phyloP scores from a whole-genome alignment of 2,797 vertebrate species.

The Melanotaenia parkinsoni region DNA sequence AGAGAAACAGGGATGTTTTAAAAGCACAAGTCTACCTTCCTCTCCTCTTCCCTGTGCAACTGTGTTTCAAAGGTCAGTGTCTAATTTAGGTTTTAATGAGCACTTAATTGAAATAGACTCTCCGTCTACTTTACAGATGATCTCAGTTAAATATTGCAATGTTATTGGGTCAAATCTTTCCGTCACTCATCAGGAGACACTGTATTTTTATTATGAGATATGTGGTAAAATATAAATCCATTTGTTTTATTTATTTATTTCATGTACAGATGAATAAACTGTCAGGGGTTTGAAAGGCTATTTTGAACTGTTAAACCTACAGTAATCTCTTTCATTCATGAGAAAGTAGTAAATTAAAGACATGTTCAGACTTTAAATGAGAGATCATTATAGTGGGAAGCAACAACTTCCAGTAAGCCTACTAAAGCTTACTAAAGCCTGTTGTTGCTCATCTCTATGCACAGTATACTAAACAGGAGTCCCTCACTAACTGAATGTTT shows the following conservation, averaged over 20 bases:
- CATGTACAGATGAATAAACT: conserved; percentile 11
- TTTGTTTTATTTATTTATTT: conserved; percentile 9
- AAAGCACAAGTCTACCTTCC: conserved; percentile 59
- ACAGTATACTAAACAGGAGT: neutral
- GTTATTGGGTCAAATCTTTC: conserved; percentile 68
- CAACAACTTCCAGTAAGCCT: conserved; percentile 22
- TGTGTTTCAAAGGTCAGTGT: conserved; percentile 75
- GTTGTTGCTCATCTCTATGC: conserved; percentile 14
- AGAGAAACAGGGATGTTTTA: conserved; percentile 46
- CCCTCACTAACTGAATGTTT: neutral
- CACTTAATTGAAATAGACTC: conserved; percentile 79
- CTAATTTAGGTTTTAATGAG: conserved; percentile 81
- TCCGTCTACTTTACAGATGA: conserved; percentile 77
- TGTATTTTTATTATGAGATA: conserved; percentile 45
- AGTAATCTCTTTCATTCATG: conserved; percentile 5
- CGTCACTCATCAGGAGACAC: conserved; percentile 43
- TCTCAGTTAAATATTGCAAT: conserved; percentile 77
- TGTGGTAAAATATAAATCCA: conserved; percentile 18
- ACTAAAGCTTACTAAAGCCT: conserved; percentile 16
- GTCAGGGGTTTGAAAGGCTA: conserved; percentile 5
- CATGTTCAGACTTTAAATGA: conserved; percentile 27
- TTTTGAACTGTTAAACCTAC: conserved; percentile 20
- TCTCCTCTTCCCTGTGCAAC: conserved; percentile 71
- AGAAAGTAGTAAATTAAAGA: conserved; percentile 22
- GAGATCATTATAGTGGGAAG: conserved; percentile 31